Conservation (phyloP, 2,113 vertebrate genomes). For the Oenanthe melanoleuca region DNA sequence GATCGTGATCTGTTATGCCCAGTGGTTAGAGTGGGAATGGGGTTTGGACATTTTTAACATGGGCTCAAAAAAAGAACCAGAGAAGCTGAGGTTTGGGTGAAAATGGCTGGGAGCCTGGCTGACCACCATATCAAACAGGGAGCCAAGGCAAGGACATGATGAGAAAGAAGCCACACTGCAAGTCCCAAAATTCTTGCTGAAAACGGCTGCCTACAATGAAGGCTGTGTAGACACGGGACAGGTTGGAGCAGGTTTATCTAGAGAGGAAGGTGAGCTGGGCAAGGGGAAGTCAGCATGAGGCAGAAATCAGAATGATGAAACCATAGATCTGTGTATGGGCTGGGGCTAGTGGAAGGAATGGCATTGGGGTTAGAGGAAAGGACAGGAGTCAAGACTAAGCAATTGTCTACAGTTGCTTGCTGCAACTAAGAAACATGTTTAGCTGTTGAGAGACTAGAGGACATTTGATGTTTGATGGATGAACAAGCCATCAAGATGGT, state of each 20-base stretch:
- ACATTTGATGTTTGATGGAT: not conserved
- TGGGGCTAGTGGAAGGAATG: not conserved
- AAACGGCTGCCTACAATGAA: not conserved
- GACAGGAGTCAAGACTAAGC: not conserved
- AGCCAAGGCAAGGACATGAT: not conserved
- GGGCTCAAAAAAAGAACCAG: not conserved
- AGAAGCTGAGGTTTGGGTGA: not conserved
- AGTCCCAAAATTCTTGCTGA: not conserved
- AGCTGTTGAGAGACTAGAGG: not conserved
- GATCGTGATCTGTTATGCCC: not conserved
- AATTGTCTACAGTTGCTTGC: not conserved
- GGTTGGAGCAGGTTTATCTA: not conserved
- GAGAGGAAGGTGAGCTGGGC: not conserved
- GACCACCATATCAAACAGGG: fast-evolving
- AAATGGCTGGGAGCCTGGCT: not conserved
- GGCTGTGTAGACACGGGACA: not conserved
- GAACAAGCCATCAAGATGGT: not conserved
- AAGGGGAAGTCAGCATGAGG: not conserved
- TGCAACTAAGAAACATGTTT: not conserved
- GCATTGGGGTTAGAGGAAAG: not conserved
- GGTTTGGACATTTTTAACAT: not conserved
- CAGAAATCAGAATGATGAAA: not conserved
- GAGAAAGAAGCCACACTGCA: not conserved
- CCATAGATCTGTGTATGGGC: not conserved
- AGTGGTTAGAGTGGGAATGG: not conserved